Evolutionary conservation across 2,888 invertebrate genomes (phyloP).

Genomic region (Hermaeophaga mercurialis): DNA sequence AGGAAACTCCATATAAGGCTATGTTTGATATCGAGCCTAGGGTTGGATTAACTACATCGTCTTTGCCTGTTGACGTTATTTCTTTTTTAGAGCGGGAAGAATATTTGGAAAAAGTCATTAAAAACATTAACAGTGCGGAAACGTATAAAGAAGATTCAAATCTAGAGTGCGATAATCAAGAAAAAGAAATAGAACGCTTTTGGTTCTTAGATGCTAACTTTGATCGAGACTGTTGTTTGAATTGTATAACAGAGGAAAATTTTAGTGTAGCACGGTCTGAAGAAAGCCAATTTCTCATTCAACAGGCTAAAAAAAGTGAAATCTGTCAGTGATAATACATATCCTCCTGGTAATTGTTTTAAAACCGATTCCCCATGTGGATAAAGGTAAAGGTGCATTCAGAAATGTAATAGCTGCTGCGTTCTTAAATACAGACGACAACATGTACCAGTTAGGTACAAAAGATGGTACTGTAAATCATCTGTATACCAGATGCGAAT

Average conservation of each 20-base stretch:
- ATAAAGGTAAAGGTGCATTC: not conserved
- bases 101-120: too few relatives aligned
- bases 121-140: too few relatives aligned
- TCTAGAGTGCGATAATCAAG: not conserved
- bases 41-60: constrained; percentile 32
- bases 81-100: constrained; percentile 29
- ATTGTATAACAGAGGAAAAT: not conserved
- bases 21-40: constrained; percentile 37
- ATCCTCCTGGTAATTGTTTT: constrained; percentile 35
- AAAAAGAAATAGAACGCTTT: too few relatives aligned
- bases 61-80: constrained; percentile 30
- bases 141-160: not conserved
- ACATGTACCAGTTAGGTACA: too few relatives aligned
- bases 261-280: not conserved
- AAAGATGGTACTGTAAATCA: not conserved
- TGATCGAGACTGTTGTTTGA: too few relatives aligned
- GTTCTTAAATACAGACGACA: not conserved
- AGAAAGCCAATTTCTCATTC: not conserved
- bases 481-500: too few relatives aligned
- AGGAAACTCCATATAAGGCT: too few relatives aligned
- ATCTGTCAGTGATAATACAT: constrained; percentile 27
- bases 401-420: constrained; percentile 1
- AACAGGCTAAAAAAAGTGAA: constrained; percentile 5
- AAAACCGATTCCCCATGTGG: constrained; percentile 20
- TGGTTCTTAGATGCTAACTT: not conserved